Evolutionary conservation across 1,140 invertebrate genomes (phyloP).

Genomic region (Drosophila jambulina): DNA sequence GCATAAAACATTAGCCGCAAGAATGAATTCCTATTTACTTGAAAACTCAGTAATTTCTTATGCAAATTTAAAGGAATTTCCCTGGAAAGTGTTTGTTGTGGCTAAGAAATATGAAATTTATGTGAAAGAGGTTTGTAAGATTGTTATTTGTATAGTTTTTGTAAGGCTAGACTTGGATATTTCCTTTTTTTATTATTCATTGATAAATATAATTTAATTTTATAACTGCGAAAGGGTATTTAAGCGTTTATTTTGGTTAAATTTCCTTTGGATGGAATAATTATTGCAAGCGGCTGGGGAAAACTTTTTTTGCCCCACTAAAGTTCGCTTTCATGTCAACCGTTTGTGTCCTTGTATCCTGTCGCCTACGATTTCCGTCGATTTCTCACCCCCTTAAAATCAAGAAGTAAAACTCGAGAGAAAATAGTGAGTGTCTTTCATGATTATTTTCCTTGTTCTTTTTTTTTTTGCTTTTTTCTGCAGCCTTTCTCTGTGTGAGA

Average conservation of each 20-base stretch:
- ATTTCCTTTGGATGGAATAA: constrained; percentile 9
- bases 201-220: neutral
- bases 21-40: neutral
- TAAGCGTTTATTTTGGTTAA: neutral
- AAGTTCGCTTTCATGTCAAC: constrained; percentile 28
- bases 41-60: neutral
- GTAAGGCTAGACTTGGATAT: neutral
- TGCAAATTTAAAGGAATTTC: neutral
- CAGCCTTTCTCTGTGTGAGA: constrained; percentile 19
- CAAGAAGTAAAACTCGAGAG: constrained; percentile 23
- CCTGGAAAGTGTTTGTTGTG: neutral
- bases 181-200: neutral
- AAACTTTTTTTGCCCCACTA: neutral
- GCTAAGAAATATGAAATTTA: neutral
- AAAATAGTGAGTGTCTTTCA: constrained; percentile 14
- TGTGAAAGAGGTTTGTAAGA: neutral
- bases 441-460: constrained; percentile 5
- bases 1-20: constrained; percentile 4
- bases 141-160: neutral
- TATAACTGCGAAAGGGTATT: neutral
- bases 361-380: constrained; percentile 31
- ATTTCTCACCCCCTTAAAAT: neutral
- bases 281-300: neutral
- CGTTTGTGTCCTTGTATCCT: constrained; percentile 26
- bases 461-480: neutral